Base-by-base conservation (phyloP, 2,888 invertebrate genomes). In the Rhimphoctona megacephalus region DNA sequence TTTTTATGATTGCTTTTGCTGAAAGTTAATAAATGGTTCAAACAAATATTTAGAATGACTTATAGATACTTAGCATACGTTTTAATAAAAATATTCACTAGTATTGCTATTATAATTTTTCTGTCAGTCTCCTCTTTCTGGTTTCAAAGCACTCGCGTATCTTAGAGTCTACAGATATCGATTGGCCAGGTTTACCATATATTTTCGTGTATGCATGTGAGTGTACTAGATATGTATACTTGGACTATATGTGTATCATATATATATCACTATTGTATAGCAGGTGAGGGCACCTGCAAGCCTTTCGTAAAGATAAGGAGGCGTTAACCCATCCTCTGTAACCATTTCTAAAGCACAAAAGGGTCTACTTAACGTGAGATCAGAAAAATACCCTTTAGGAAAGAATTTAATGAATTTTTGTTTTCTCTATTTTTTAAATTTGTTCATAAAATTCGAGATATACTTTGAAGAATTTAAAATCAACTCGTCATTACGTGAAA, bases 271-370 rank as follows among this genome's bases (percentile, higher is more conserved):
- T 39, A 22, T 30, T 19, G 49, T 49, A 66, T 52, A 61, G 33
- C 66, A 73, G 39, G 82, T 64, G 77, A 61, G 70, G 49, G 61
- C 81, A 82, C 85, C 85, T 85, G 85, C 81, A 67, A 25, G 78
- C 67, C 67, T 70, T 46, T 66, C 39, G 39, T 52, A 43, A 49
- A 78, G 85, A 85, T 85, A 85, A 82, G 78, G 73, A 49, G 73
- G 57, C 83, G 78, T 83, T 78, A 67, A 78, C 78, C 78, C 66
- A n/a, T n/a, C 73, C 66, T 33, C 57, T 43, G 66, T 57, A 69
- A 78, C 77, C 67, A 52, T 57, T 49, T 22, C n/a, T 25, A 25
- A 30, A 73, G 67, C 57, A 69, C 22, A 54, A 81, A 81, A 66
- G 49, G 69, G 69, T 39, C 19, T 66, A 52, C 46, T 54, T 9